Evolutionary conservation across 2,797 vertebrate genomes (phyloP).

Genomic region (Anabas testudineus): DNA sequence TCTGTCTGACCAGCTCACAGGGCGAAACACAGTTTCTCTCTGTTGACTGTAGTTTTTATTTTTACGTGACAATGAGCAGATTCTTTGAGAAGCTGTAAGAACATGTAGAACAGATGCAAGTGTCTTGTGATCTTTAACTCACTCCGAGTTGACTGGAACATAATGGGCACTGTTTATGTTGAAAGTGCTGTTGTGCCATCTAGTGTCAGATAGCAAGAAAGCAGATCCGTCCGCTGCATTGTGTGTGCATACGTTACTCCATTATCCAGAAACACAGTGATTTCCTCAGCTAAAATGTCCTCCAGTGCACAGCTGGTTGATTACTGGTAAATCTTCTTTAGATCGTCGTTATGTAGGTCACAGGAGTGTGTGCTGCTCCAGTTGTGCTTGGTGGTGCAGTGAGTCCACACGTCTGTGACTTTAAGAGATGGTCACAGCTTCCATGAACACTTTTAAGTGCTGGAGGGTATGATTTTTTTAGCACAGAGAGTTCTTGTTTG

Average conservation of each 20-base stretch:
- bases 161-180: background rate
- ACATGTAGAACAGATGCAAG: constrained; percentile 21
- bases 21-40: background rate
- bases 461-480: constrained; percentile 27
- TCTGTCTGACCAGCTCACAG: background rate
- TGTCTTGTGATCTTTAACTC: constrained; percentile 12
- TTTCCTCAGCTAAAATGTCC: background rate
- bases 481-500: constrained; percentile 13
- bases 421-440: constrained; percentile 33
- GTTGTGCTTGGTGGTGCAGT: constrained; percentile 49
- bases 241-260: background rate
- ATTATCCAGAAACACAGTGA: background rate
- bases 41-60: constrained; percentile 1
- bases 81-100: constrained; percentile 14
- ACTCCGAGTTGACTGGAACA: constrained; percentile 5
- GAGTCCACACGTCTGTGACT: constrained; percentile 46
- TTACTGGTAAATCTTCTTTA: background rate
- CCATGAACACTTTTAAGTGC: constrained; percentile 41
- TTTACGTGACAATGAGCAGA: constrained; percentile 4
- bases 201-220: constrained; percentile 43
- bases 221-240: too few relatives aligned
- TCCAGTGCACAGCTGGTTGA: background rate
- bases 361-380: constrained; percentile 1
- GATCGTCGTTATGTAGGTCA: background rate
- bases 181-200: constrained; percentile 50